Evolutionary conservation across 2,797 vertebrate species (phyloP).

Genomic region (Chiroxiphia lanceolata): DNA sequence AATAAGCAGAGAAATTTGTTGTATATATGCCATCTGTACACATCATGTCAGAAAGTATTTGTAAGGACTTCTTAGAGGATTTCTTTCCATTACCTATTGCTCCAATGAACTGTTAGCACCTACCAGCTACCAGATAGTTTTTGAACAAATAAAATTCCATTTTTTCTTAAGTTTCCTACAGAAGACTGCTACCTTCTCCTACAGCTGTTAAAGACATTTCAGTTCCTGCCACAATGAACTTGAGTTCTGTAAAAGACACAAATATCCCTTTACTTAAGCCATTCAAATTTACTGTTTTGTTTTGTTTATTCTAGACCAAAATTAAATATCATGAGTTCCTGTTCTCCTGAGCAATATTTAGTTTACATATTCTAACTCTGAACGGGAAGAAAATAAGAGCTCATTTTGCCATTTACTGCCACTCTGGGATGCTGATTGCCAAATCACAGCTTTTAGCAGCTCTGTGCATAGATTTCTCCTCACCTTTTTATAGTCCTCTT

Average conservation of each 20-base stretch:
- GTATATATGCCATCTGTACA: neutral
- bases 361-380: neutral
- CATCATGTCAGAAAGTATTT: neutral
- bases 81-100: neutral
- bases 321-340: neutral
- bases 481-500: neutral
- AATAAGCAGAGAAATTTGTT: neutral
- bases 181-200: neutral
- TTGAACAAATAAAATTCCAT: neutral
- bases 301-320: neutral
- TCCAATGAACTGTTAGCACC: neutral
- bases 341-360: neutral
- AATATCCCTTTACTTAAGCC: neutral
- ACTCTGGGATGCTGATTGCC: neutral
- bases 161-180: neutral
- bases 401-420: neutral
- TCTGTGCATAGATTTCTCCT: neutral
- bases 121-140: neutral
- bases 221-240: neutral
- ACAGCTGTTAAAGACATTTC: neutral
- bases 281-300: neutral
- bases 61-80: neutral
- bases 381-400: neutral
- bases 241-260: neutral
- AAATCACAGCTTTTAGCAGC: neutral